These are phyloP conservation scores for Dasypus novemcinctus DNA, from an alignment of 2,113 vertebrate species.

Conservation along the genomic window DNA sequence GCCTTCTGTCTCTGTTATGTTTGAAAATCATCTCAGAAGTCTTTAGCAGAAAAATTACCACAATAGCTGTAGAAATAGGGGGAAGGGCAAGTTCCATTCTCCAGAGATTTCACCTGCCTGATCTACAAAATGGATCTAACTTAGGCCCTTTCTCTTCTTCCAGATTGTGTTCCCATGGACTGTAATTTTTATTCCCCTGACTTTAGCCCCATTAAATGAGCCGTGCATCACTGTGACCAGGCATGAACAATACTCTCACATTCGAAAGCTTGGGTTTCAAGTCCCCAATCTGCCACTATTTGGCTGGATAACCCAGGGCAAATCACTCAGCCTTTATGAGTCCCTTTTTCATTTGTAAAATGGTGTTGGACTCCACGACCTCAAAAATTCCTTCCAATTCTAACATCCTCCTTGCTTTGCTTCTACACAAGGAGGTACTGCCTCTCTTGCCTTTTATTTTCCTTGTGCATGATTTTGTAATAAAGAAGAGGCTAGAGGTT, in stretches of 20 bases:
- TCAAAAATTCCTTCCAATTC: background rate
- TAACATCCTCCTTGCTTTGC: background rate
- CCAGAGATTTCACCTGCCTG: background rate
- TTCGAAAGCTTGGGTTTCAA: background rate
- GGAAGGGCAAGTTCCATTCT: background rate
- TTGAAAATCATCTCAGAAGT: background rate
- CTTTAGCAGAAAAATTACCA: background rate
- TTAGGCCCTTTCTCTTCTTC: background rate
- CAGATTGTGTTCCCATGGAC: background rate
- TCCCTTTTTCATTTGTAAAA: background rate
- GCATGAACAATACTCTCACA: background rate
- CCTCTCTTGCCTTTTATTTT: background rate
- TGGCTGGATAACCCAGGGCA: background rate
- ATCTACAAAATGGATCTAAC: background rate
- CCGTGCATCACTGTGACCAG: background rate
- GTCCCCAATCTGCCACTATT: background rate
- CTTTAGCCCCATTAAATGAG: background rate
- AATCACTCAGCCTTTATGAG: background rate
- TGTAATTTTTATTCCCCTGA: background rate
- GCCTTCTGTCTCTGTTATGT: background rate
- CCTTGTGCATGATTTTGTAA: background rate
- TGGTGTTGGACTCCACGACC: background rate
- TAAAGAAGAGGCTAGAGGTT: constrained; percentile 62
- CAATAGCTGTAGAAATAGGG: background rate
- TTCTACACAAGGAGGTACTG: background rate